Percentiles rank a stretch among this genome's conserved stretches.
Conservation (phyloP, 2,113 vertebrate genomes). For the Copsychus sechellarum region DNA sequence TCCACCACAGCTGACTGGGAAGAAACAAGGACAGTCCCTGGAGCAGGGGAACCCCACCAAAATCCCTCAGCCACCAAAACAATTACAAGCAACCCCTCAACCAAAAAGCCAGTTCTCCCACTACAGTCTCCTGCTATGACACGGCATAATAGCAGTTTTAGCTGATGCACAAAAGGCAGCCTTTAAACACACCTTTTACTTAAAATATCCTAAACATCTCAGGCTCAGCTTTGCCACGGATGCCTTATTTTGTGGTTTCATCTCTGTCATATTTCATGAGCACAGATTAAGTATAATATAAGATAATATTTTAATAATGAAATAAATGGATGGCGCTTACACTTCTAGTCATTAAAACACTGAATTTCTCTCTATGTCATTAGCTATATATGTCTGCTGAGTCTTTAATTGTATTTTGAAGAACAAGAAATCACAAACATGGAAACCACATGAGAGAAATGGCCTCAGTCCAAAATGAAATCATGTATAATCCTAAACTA, state of each 20-base stretch:
- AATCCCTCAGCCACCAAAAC: background rate
- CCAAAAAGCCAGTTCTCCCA: background rate
- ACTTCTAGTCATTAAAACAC: conserved; percentile 1
- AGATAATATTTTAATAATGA: background rate
- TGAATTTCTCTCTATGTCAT: background rate
- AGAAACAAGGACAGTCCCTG: background rate
- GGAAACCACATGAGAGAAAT: conserved; percentile 53
- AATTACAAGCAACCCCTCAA: accelerated
- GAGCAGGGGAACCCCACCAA: background rate
- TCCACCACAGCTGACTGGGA: background rate
- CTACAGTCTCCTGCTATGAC: background rate
- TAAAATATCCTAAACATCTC: background rate
- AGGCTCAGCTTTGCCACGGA: background rate
- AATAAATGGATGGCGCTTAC: background rate
- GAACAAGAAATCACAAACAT: conserved; percentile 1
- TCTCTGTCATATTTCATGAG: background rate
- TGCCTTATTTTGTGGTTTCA: background rate
- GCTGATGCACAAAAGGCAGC: background rate
- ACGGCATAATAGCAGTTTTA: background rate
- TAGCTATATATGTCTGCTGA: background rate
- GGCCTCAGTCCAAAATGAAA: conserved; percentile 45
- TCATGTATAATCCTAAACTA: conserved; percentile 2
- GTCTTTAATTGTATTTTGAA: conserved; percentile 6
- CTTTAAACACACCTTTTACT: background rate
- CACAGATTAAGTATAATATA: background rate